A percentile compares a stretch with the other conserved stretches of the same genome.
phyloP scores from a whole-genome alignment of 2,797 vertebrate species.

The Coracias cyanogaster region DNA sequence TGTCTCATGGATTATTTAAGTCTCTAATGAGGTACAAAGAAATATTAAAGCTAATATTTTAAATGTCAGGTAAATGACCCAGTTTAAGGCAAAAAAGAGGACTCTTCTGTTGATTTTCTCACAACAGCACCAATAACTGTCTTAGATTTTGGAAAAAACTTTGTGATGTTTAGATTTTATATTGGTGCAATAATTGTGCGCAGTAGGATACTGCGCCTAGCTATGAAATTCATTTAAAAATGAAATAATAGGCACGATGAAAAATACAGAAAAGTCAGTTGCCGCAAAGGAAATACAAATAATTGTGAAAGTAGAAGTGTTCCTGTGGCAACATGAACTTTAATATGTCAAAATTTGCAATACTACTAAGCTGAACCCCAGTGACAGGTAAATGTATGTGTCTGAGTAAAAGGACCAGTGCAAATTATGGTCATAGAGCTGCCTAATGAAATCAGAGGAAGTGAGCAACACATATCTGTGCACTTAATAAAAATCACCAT shows the following conservation, averaged over 20 bases:
- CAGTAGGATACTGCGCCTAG: constrained; percentile 60
- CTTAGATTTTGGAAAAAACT: constrained; percentile 42
- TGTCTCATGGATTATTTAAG: constrained; percentile 71
- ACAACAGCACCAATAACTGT: not conserved
- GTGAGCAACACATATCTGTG: not conserved
- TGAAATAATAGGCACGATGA: constrained; percentile 43
- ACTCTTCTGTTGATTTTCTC: constrained; percentile 36
- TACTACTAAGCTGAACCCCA: not conserved
- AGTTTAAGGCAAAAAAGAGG: not conserved
- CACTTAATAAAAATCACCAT: constrained; percentile 8
- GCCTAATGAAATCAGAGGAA: constrained; percentile 10
- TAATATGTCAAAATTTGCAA: constrained; percentile 20
- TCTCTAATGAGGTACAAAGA: constrained; percentile 64
- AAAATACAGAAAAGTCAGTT: constrained; percentile 36
- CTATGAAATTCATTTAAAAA: constrained; percentile 52
- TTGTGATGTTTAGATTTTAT: constrained; percentile 60
- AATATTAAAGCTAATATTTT: constrained; percentile 73
- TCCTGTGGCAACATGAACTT: constrained; percentile 40
- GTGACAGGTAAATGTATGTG: not conserved
- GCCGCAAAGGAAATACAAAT: constrained; percentile 40
- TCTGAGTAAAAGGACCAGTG: not conserved
- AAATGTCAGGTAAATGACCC: constrained; percentile 47
- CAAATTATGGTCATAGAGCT: not conserved
- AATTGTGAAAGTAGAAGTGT: constrained; percentile 47
- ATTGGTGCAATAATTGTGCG: constrained; percentile 62